A percentile compares a stretch with the other conserved stretches of the same genome.
phyloP scores from a whole-genome alignment of 2,113 vertebrate genomes.

The Cochlearius cochlearius region DNA sequence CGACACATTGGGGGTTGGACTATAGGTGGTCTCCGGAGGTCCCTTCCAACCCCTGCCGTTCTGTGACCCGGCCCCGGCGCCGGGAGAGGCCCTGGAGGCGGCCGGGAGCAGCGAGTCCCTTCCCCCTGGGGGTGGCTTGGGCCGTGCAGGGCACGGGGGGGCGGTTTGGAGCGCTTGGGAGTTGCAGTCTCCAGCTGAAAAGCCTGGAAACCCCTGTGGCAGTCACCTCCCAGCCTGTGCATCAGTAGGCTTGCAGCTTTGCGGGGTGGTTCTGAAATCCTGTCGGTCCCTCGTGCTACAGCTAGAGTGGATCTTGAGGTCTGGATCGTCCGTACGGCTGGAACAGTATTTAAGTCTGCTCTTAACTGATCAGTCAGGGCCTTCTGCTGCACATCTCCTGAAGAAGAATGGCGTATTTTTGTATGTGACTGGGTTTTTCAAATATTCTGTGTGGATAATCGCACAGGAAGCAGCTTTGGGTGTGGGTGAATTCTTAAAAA shows the following conservation, averaged over 20 bases:
- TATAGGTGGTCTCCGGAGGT: no score
- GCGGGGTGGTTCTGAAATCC: neutral
- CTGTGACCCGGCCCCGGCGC: no score
- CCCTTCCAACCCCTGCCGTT: no score
- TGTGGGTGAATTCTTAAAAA: neutral
- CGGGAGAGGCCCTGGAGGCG: neutral
- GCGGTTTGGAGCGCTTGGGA: accelerated
- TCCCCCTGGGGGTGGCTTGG: accelerated
- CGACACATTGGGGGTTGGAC: no score
- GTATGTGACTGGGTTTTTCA: neutral
- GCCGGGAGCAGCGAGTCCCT: accelerated
- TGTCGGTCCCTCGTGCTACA: accelerated
- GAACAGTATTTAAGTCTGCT: neutral
- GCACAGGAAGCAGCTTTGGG: neutral
- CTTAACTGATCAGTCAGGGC: neutral
- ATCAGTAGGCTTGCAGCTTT: accelerated
- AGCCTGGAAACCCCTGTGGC: accelerated
- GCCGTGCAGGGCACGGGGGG: accelerated
- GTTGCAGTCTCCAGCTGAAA: accelerated
- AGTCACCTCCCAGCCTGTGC: accelerated
- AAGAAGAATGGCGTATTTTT: neutral
- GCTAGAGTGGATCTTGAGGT: no score
- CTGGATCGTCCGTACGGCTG: accelerated
- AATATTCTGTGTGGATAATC: neutral
- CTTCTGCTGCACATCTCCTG: neutral